A percentile compares a stretch with the other conserved stretches of the same genome.
phyloP scores from a whole-genome alignment of 2,113 vertebrate species.

The Dipodomys spectabilis region DNA sequence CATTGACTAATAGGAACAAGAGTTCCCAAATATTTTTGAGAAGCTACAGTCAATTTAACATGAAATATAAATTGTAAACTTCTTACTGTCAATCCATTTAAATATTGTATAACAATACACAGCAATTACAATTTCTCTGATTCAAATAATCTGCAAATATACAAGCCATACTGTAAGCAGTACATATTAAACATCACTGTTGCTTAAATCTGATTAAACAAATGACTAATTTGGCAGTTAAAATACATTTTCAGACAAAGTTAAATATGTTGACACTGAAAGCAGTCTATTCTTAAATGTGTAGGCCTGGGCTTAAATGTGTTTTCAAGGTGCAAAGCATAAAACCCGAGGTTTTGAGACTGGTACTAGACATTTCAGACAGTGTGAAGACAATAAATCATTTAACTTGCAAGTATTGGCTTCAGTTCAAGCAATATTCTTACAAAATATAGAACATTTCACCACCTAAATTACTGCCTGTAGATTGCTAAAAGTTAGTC shows the following conservation, averaged over 20 bases:
- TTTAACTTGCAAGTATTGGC: slow-evolving; percentile 63
- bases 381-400: slow-evolving; percentile 64
- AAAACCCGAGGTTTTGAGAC: slow-evolving; percentile 53
- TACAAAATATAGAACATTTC: slow-evolving; percentile 76
- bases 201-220: slow-evolving; percentile 61
- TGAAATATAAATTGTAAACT: slow-evolving; percentile 52
- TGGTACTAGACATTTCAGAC: slow-evolving; percentile 64
- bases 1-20: neutral
- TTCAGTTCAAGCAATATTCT: slow-evolving; percentile 73
- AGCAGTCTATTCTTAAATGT: slow-evolving; percentile 59
- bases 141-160: slow-evolving; percentile 55
- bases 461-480: slow-evolving; percentile 76
- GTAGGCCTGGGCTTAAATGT: slow-evolving; percentile 57
- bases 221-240: slow-evolving; percentile 57
- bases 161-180: slow-evolving; percentile 63
- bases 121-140: slow-evolving; percentile 35
- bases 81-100: slow-evolving; percentile 58
- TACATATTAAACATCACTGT: slow-evolving; percentile 42
- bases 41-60: neutral
- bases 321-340: slow-evolving; percentile 69
- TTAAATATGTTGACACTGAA: slow-evolving; percentile 38
- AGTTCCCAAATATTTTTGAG: neutral
- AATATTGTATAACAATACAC: neutral
- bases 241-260: slow-evolving; percentile 69
- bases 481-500: slow-evolving; percentile 71